These are phyloP conservation scores for Belonocnema kinseyi DNA, from an alignment of 1,140 invertebrate genomes.

Conservation along the genomic window DNA sequence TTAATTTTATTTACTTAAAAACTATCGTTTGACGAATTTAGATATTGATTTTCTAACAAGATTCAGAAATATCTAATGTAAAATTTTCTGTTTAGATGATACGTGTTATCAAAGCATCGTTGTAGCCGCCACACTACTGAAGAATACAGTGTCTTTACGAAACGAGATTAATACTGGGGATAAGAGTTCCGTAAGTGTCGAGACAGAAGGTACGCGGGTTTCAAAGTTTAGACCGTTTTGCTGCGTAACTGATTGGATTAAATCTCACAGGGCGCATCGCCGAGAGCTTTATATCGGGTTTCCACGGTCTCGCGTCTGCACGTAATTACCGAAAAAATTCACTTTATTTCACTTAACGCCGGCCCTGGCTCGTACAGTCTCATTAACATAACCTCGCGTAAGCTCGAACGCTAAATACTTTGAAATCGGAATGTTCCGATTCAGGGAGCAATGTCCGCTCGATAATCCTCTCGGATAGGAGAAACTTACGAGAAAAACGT, in stretches of 20 bases:
- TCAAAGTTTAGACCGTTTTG: constrained; percentile 52
- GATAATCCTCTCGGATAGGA: not conserved
- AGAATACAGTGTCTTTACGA: constrained; percentile 33
- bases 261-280: constrained; percentile 43
- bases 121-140: not conserved
- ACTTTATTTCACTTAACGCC: constrained; percentile 16
- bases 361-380: constrained; percentile 1
- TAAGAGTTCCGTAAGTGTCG: constrained; percentile 49
- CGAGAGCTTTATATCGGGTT: constrained; percentile 25
- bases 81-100: constrained; percentile 3
- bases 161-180: constrained; percentile 51
- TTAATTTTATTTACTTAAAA: not conserved
- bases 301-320: constrained; percentile 12
- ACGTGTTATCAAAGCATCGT: not conserved
- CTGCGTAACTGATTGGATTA: constrained; percentile 50
- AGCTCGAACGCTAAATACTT: not conserved
- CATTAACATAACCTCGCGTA: constrained; percentile 10
- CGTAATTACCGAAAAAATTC: constrained; percentile 26
- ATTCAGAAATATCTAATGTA: constrained; percentile 2
- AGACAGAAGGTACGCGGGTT: constrained; percentile 38
- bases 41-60: not conserved
- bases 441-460: not conserved
- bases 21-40: not conserved
- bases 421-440: constrained; percentile 27
- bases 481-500: not conserved